These are phyloP conservation scores for Elegia similella DNA, from an alignment of 2,888 invertebrate species.

Conservation along the genomic window DNA sequence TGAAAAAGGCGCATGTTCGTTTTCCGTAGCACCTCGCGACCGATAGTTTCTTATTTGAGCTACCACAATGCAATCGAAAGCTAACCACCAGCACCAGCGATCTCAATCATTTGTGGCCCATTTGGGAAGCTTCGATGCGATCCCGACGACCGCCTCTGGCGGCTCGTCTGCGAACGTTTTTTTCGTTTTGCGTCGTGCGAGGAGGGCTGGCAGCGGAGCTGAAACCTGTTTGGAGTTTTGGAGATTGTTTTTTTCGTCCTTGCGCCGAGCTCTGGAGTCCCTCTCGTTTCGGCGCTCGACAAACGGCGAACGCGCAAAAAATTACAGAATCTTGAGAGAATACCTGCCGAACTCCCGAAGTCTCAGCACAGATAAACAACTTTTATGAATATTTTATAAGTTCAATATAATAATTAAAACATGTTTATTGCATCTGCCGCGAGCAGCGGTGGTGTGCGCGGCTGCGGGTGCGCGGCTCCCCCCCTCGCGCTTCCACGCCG, in stretches of 20 bases:
- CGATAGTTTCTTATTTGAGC: slow-evolving; percentile 42
- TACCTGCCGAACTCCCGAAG: slow-evolving; percentile 64
- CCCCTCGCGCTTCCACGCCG: slow-evolving; percentile 58
- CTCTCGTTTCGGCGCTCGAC: slow-evolving; percentile 47
- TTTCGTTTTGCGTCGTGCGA: slow-evolving; percentile 68
- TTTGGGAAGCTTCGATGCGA: slow-evolving; percentile 52
- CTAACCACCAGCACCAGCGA: slow-evolving; percentile 46
- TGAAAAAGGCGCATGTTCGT: not conserved
- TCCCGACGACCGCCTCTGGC: slow-evolving; percentile 43
- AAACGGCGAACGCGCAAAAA: slow-evolving; percentile 56
- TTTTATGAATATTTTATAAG: slow-evolving; percentile 55
- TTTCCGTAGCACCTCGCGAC: slow-evolving; percentile 26
- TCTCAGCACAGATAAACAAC: slow-evolving; percentile 54
- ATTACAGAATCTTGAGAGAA: slow-evolving; percentile 50
- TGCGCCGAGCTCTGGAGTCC: slow-evolving; percentile 46
- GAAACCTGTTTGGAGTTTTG: slow-evolving; percentile 72
- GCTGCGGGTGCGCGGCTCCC: slow-evolving; percentile 40
- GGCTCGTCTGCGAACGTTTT: slow-evolving; percentile 57
- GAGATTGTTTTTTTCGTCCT: slow-evolving; percentile 74
- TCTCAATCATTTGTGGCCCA: slow-evolving; percentile 53
- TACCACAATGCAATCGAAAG: slow-evolving; percentile 31
- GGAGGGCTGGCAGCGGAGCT: slow-evolving; percentile 59
- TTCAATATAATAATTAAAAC: slow-evolving; percentile 46
- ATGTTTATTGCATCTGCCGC: slow-evolving; percentile 45
- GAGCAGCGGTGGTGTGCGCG: slow-evolving; percentile 36